Evolutionary conservation across 1,140 invertebrate genomes (phyloP).

Genomic region (Leptinotarsa texana): DNA sequence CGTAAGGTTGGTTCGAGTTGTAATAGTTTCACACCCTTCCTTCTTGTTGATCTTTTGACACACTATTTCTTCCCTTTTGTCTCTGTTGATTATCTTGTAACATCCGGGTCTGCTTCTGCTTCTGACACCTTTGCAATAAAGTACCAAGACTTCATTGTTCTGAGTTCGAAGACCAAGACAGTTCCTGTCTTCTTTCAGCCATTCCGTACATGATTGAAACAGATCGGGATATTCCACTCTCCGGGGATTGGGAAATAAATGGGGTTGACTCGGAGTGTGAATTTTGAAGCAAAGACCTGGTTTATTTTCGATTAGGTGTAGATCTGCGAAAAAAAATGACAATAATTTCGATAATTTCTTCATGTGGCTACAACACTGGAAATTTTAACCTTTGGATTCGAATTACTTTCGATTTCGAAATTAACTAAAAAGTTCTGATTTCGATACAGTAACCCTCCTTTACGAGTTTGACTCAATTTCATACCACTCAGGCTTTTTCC

Average conservation of each 20-base stretch:
- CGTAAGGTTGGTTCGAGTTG: conserved; percentile 14
- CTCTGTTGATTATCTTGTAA: conserved; percentile 16
- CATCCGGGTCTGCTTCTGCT: conserved; percentile 16
- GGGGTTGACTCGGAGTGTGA: conserved; percentile 9
- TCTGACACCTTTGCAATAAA: conserved; percentile 5
- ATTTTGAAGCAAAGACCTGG: conserved; percentile 17
- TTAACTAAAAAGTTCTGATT: no score
- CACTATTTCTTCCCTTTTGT: conserved; percentile 18
- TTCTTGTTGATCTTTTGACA: conserved; percentile 15
- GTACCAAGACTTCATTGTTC: conserved; percentile 10
- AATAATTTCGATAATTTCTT: no score
- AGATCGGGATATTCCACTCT: conserved; percentile 7
- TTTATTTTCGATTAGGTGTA: conserved; percentile 12
- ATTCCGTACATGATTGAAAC: conserved; percentile 9
- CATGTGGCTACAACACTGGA: no score
- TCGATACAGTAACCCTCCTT: no score
- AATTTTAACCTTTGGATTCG: no score
- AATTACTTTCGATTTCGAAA: no score
- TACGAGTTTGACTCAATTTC: no score
- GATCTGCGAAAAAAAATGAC: not conserved
- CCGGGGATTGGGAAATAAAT: conserved; percentile 3
- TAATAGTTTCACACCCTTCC: conserved; percentile 11
- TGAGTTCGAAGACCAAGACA: conserved; percentile 16
- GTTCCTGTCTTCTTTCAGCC: conserved; percentile 10
- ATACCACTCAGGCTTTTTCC: no score